Evolutionary conservation across 2,797 vertebrate genomes (phyloP).

Genomic region (Myiotriccus ornatus): DNA sequence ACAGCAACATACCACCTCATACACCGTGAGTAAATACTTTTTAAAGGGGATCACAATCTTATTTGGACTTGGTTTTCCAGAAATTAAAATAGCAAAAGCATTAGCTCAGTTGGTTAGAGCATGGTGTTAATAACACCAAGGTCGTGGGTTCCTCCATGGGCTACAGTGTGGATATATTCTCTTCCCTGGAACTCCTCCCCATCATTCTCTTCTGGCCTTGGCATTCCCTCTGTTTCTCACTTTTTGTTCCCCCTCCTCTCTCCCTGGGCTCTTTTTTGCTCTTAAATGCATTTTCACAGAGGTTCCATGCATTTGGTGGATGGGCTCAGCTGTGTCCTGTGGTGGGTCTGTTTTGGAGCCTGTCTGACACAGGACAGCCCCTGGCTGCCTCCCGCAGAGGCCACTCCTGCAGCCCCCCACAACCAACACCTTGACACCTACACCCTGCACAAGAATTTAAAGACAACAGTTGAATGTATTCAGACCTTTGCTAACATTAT

Average conservation of each 20-base stretch:
- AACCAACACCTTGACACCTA: background rate
- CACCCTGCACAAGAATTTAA: background rate
- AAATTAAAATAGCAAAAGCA: background rate
- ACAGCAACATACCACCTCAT: too few species aligned
- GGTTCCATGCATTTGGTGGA: background rate
- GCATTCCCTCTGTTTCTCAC: background rate
- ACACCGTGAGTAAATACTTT: too few species aligned
- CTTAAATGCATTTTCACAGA: background rate
- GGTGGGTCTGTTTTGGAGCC: background rate
- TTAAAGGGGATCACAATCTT: background rate
- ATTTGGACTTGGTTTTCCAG: background rate
- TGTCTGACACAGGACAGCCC: background rate
- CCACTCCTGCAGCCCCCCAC: background rate
- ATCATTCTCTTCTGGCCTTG: background rate
- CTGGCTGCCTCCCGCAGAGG: background rate
- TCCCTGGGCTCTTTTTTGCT: background rate
- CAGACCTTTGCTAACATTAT: background rate
- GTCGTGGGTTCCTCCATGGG: background rate
- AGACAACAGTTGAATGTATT: background rate
- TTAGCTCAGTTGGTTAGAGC: background rate
- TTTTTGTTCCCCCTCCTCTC: background rate
- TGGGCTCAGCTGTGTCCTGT: background rate
- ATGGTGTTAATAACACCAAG: background rate
- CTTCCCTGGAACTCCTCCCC: background rate
- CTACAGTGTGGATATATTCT: background rate